phyloP scores from a whole-genome alignment of 2,888 invertebrate genomes.

The Allacma fusca region DNA sequence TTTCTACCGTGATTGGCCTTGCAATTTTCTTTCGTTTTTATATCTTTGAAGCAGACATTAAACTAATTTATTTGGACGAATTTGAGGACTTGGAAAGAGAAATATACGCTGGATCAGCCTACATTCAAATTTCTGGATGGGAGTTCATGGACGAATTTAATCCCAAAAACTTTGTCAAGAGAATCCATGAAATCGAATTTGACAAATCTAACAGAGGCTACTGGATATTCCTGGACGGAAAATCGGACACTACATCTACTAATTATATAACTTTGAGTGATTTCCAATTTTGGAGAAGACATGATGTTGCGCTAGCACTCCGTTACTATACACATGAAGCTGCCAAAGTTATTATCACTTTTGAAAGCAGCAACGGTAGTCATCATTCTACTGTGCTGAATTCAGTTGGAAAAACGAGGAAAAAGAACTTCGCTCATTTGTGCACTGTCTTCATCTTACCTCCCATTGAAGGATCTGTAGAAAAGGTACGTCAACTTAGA shows the following conservation, averaged over 20 bases:
- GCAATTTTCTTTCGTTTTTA: conserved; percentile 5
- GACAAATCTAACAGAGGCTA: conserved; percentile 5
- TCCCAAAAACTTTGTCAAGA: not conserved
- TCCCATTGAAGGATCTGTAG: not conserved
- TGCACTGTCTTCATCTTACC: conserved; percentile 16
- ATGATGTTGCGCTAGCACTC: conserved; percentile 8
- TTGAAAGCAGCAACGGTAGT: no score
- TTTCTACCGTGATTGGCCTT: not conserved
- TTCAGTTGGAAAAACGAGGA: no score
- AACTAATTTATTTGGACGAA: conserved; percentile 19
- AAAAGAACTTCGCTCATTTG: not conserved
- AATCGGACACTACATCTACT: not conserved
- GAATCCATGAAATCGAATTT: not conserved
- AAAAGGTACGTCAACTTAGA: not conserved
- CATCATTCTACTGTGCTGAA: no score
- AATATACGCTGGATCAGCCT: not conserved
- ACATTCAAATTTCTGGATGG: not conserved
- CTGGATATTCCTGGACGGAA: no score
- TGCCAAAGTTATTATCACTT: no score
- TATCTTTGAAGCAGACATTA: conserved; percentile 30
- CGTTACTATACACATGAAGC: not conserved
- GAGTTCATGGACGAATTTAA: conserved; percentile 1
- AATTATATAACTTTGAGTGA: conserved; percentile 12
- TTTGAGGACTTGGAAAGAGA: not conserved
- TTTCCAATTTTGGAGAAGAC: conserved; percentile 17